Evolutionary conservation across 2,113 vertebrate genomes (phyloP).

Genomic region (Dasypus novemcinctus): DNA sequence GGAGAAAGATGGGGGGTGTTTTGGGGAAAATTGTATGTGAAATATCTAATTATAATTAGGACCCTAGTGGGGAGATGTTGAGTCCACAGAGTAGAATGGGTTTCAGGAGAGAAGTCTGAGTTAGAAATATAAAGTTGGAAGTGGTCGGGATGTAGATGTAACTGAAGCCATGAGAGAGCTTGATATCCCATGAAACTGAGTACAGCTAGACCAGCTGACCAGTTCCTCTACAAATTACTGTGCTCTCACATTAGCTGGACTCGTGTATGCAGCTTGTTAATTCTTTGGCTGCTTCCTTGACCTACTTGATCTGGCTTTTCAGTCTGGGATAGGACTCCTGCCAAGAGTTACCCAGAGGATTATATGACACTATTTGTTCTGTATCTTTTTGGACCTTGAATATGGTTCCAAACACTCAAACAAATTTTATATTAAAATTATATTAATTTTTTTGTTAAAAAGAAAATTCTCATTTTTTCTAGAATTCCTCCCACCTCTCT

Average conservation of each 20-base stretch:
- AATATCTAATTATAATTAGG: not conserved
- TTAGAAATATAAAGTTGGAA: not conserved
- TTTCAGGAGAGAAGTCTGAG: not conserved
- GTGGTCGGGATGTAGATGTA: not conserved
- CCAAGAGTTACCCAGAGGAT: not conserved
- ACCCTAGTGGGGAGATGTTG: not conserved
- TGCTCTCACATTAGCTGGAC: not conserved
- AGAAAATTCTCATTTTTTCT: not conserved
- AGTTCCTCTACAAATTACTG: not conserved
- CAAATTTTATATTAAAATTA: constrained; percentile 13
- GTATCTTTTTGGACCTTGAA: not conserved
- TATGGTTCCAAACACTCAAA: not conserved
- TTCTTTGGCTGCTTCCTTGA: not conserved
- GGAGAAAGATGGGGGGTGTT: not conserved
- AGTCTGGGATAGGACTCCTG: not conserved
- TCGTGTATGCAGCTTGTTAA: not conserved
- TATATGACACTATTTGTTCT: not conserved
- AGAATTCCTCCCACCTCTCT: not conserved
- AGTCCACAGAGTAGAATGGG: not conserved
- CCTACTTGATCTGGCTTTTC: not conserved
- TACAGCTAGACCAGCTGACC: not conserved
- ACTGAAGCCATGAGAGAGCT: not conserved
- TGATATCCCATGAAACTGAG: not conserved
- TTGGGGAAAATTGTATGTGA: not conserved
- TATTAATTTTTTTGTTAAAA: too few species aligned